These are phyloP conservation scores for Misgurnus mizolepis DNA, from an alignment of 2,113 vertebrate species.

Conservation along the genomic window DNA sequence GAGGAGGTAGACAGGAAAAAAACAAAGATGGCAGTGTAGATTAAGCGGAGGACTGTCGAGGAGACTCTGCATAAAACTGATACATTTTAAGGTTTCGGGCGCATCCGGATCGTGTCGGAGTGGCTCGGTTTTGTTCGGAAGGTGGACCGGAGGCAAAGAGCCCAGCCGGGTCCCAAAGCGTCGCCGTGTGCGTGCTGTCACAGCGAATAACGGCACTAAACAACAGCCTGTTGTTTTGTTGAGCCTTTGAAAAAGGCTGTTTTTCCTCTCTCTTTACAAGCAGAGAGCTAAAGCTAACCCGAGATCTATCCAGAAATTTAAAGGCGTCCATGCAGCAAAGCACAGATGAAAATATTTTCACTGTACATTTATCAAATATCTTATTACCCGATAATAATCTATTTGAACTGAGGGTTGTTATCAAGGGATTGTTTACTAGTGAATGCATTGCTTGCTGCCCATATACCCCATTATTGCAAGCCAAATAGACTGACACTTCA, in stretches of 20 bases:
- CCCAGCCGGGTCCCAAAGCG: conserved; percentile 52
- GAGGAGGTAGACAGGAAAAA: conserved; percentile 66
- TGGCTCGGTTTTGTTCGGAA: conserved; percentile 24
- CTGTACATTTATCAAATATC: not conserved
- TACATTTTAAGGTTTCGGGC: conserved; percentile 56
- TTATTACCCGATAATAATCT: not conserved
- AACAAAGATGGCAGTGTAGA: conserved; percentile 84
- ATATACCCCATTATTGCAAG: not conserved
- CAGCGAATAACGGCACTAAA: conserved; percentile 68
- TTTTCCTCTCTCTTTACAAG: conserved; percentile 59
- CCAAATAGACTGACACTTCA: not conserved
- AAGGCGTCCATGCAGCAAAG: not conserved
- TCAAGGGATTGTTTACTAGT: conserved; percentile 43
- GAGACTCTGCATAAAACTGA: conserved; percentile 56
- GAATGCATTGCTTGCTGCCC: conserved; percentile 48
- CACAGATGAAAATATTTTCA: not conserved
- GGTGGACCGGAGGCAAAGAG: conserved; percentile 62
- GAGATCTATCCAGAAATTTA: conserved; percentile 56
- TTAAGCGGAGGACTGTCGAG: conserved; percentile 68
- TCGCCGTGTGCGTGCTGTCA: conserved; percentile 67
- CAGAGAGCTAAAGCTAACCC: conserved; percentile 60
- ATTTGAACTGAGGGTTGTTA: conserved; percentile 35
- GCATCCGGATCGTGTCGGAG: conserved; percentile 17
- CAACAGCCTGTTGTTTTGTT: conserved; percentile 74
- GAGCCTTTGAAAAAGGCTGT: conserved; percentile 59